Base-by-base conservation (phyloP, 2,797 vertebrate species). In the Calcarius lapponicus region DNA sequence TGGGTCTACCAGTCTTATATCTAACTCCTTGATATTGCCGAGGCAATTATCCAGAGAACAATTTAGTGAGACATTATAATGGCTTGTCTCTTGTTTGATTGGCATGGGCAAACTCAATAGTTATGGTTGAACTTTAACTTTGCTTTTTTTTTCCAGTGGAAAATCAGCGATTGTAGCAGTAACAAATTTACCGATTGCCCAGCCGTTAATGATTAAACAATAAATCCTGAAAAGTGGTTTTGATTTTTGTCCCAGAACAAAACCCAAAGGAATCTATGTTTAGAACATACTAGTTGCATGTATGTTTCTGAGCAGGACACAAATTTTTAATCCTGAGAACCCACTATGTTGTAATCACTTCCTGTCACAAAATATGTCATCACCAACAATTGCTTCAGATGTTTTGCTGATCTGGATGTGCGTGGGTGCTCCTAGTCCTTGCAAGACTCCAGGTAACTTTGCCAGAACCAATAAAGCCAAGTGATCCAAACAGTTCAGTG, bases 71-170 rank as follows among this genome's bases (percentile, higher is more conserved):
- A 50, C 67, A 70, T 3, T 45, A 34, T 70, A 89, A 76, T 50
- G 48, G 53, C 54, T 83, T 86, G 53, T 86, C 69, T 90, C 34
- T 58, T 51, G 54, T 74, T 92, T 90, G 88, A 83, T 47, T 83
- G 91, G 72, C 65, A 17, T 48, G 31, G 58, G 66, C 88, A 84
- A 91, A 74, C 48, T 85, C 57, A 47, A 10, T 78, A 78, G 28
- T 76, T 92, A 25, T 57, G 57, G 94, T 89, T 95, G 86, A 96
- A 95, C 67, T 94, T 94, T 82, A 95, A 96, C 93, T 94, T 90
- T 32, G 48, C 21, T 14, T 8, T 54, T 38, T 51, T 78, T 72
- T 28, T 3, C 4, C 58, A 89, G 48, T 78, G 84, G 81, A 97
- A 95, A 95, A 86, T 83, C 69, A 62, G 84, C 92, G 36, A 83